These are phyloP conservation scores for Ips nitidus DNA, from an alignment of 1,140 invertebrate genomes.

Conservation along the genomic window DNA sequence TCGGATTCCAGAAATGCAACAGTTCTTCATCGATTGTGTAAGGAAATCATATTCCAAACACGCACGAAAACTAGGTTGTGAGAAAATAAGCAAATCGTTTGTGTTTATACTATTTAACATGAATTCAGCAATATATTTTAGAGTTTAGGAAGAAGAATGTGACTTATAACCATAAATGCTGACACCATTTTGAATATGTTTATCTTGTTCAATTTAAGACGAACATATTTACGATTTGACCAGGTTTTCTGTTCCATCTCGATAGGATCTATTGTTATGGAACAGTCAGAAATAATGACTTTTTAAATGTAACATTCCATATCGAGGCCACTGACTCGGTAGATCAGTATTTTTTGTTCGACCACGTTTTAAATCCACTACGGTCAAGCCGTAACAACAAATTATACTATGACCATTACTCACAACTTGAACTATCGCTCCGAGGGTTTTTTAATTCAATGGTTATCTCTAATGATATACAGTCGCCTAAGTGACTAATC, in stretches of 20 bases:
- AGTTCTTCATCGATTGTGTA: too few relatives aligned
- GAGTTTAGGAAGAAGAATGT: too few relatives aligned
- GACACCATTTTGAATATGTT: too few relatives aligned
- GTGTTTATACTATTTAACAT: too few relatives aligned
- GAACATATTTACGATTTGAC: too few relatives aligned
- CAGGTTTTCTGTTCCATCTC: not conserved
- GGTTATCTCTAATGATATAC: not conserved
- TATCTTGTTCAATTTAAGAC: too few relatives aligned
- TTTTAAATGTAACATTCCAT: slow-evolving; percentile 1
- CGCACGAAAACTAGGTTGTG: too few relatives aligned
- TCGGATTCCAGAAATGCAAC: too few relatives aligned
- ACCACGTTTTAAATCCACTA: not conserved
- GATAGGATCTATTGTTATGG: not conserved
- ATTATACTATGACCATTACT: slow-evolving; percentile 3
- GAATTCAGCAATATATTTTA: too few relatives aligned
- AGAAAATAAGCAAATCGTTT: too few relatives aligned
- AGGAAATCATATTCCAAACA: too few relatives aligned
- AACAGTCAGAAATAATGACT: not conserved
- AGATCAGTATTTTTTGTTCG: not conserved
- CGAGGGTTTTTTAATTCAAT: not conserved
- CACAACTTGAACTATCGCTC: not conserved
- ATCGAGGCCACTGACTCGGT: slow-evolving; percentile 2
- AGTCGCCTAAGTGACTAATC: not conserved
- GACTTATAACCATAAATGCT: too few relatives aligned
- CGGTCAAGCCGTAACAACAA: not conserved